A percentile compares a stretch with the other conserved stretches of the same genome.
Conservation (phyloP, 2,888 invertebrate species). For the Aradus depressus region DNA sequence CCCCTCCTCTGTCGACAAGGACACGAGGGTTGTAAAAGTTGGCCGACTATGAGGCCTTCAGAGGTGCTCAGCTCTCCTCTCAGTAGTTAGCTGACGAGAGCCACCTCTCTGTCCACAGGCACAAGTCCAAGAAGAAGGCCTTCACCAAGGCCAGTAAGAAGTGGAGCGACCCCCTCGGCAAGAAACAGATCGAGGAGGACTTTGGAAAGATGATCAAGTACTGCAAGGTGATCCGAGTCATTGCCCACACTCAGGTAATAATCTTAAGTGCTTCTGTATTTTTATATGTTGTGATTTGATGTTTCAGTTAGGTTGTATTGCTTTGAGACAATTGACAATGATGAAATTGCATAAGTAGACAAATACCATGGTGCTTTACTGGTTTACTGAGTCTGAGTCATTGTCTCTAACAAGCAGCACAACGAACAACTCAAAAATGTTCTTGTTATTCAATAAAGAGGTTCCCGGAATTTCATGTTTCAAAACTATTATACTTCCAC, state of each 20-base stretch:
- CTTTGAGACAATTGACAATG: neutral
- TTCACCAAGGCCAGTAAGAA: slow-evolving; percentile 97
- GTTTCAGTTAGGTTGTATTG: slow-evolving; percentile 4
- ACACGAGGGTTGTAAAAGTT: slow-evolving; percentile 1
- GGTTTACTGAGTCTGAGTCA: slow-evolving; percentile 26
- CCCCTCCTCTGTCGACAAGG: slow-evolving; percentile 14
- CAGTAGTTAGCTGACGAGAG: slow-evolving; percentile 23
- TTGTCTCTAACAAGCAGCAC: no score
- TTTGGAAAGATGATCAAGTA: slow-evolving; percentile 96
- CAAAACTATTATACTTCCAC: no score
- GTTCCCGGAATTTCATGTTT: no score
- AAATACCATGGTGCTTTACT: slow-evolving; percentile 8
- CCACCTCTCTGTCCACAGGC: slow-evolving; percentile 51
- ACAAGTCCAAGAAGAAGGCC: slow-evolving; percentile 99
- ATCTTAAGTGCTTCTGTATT: neutral
- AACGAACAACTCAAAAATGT: no score
- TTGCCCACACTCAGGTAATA: slow-evolving; percentile 92
- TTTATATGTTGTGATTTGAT: neutral
- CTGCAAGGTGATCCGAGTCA: slow-evolving; percentile 90
- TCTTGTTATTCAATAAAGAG: no score
- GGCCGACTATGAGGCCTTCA: no score
- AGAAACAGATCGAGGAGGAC: slow-evolving; percentile 92
- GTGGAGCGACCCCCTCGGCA: slow-evolving; percentile 95
- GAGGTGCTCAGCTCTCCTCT: slow-evolving; percentile 20
- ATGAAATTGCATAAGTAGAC: neutral